phyloP scores from a whole-genome alignment of 2,113 vertebrate species.

The Chauna torquata region DNA sequence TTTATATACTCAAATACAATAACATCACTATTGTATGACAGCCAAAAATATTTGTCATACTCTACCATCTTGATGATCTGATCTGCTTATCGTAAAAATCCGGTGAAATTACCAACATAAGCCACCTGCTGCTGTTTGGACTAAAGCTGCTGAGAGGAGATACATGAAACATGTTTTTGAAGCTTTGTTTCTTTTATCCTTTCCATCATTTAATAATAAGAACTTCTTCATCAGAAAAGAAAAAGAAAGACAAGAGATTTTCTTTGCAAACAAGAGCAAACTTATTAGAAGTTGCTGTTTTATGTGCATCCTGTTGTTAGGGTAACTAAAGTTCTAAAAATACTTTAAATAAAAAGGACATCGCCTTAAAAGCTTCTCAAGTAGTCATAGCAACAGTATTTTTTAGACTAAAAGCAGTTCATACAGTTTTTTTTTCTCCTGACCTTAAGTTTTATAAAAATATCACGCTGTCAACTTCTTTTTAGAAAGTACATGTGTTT shows the following conservation, averaged over 20 bases:
- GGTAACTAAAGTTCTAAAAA: constrained; percentile 61
- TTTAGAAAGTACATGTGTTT: neutral
- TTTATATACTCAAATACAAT: neutral
- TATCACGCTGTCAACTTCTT: neutral
- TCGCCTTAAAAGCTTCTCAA: constrained; percentile 53
- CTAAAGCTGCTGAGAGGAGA: neutral
- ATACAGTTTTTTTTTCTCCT: neutral
- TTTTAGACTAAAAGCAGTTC: constrained; percentile 30
- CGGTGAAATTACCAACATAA: neutral
- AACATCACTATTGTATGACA: neutral
- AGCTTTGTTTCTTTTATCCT: neutral
- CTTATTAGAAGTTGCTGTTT: constrained; percentile 12
- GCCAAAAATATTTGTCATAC: neutral
- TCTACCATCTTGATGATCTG: neutral
- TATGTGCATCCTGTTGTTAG: constrained; percentile 50
- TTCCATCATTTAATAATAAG: neutral
- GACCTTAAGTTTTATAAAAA: constrained; percentile 13
- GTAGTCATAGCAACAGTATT: constrained; percentile 66
- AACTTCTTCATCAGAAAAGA: neutral
- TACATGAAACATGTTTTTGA: neutral
- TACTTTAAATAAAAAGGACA: constrained; percentile 61
- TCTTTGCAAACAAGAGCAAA: constrained; percentile 45
- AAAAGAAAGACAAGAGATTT: neutral
- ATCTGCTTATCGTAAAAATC: neutral
- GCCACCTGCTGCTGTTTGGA: neutral